Percentiles rank a stretch among this genome's conserved stretches.
These are phyloP conservation scores for Dolichoris vasculosae DNA, from an alignment of 1,140 invertebrate species.

Conservation along the genomic window DNA sequence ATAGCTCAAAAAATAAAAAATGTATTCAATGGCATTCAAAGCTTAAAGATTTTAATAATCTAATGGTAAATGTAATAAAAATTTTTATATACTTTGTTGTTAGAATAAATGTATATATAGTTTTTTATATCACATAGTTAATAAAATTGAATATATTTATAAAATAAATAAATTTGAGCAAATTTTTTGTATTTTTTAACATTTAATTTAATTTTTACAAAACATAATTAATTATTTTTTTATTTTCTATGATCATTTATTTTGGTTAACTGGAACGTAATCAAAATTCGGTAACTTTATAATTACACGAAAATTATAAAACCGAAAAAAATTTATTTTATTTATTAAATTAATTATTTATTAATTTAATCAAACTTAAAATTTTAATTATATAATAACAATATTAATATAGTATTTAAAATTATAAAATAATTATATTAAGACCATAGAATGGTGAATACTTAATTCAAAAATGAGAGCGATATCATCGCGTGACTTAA, in stretches of 20 bases:
- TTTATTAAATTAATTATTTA: neutral
- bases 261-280: neutral
- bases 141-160: neutral
- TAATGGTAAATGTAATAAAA: neutral
- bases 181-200: no score
- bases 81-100: neutral
- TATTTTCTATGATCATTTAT: no score
- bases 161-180: neutral
- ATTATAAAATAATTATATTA: neutral
- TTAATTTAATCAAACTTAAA: neutral
- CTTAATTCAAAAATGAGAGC: neutral
- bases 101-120: neutral
- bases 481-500: neutral
- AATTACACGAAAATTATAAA: neutral
- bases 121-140: neutral
- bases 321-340: no score
- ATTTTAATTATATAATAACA: neutral
- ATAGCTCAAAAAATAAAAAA: constrained; percentile 5
- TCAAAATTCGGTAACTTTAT: neutral
- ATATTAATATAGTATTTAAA: neutral
- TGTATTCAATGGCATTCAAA: neutral
- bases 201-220: no score
- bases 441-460: neutral
- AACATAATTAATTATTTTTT: no score
- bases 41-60: neutral